Evolutionary conservation across 2,113 vertebrate species (phyloP).

Genomic region (Chionodraco myersi): DNA sequence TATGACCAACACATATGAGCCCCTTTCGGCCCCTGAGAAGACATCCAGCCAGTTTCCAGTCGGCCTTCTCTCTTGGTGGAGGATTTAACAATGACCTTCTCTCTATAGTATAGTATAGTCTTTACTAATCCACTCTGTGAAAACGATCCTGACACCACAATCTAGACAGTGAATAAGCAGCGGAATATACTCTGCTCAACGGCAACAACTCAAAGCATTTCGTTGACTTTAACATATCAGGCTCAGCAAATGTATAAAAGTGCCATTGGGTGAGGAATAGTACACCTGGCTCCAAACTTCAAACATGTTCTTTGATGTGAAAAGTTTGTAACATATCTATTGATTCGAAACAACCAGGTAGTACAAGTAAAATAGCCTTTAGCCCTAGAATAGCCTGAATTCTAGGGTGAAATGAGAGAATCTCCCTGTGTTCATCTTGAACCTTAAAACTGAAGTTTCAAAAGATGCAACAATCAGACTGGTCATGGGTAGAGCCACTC

Average conservation of each 20-base stretch:
- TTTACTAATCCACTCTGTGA: constrained; percentile 60
- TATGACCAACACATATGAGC: constrained; percentile 3
- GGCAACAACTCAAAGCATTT: constrained; percentile 12
- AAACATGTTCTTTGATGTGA: constrained; percentile 9
- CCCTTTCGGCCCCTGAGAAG: constrained; percentile 17
- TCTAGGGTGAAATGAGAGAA: background rate
- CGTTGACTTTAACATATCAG: background rate
- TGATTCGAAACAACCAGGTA: background rate
- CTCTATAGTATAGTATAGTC: background rate
- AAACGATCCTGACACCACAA: constrained; percentile 41
- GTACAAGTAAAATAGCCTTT: background rate
- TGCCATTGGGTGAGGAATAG: background rate
- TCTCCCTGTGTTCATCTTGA: background rate
- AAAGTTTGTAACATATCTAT: background rate
- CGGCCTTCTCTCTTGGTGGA: constrained; percentile 34
- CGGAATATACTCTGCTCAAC: constrained; percentile 18
- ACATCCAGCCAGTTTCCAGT: constrained; percentile 44
- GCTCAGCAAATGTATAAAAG: constrained; percentile 8
- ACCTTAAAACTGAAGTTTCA: background rate
- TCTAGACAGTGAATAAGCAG: constrained; percentile 48
- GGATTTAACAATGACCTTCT: constrained; percentile 70
- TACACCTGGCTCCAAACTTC: background rate
- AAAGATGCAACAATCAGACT: background rate
- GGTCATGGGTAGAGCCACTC: no score
- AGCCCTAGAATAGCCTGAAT: background rate